Conservation (phyloP, 2,797 vertebrate species). For the Trichosurus vulpecula region DNA sequence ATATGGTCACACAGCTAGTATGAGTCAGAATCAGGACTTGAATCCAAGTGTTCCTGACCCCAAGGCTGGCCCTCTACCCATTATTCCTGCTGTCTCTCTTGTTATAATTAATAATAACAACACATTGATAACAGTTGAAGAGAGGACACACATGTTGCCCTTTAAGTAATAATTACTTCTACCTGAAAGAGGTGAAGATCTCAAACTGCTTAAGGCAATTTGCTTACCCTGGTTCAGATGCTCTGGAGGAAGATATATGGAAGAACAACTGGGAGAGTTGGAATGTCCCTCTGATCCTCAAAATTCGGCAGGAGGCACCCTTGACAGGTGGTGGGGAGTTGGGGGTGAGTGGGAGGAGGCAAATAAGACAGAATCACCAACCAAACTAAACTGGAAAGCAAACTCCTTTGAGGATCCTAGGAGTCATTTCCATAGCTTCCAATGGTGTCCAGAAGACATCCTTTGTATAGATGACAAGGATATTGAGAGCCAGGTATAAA, state of each 20-base stretch:
- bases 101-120: neutral
- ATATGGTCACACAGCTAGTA: neutral
- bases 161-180: neutral
- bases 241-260: neutral
- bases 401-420: neutral
- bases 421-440: neutral
- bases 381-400: neutral
- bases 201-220: neutral
- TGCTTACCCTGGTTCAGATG: neutral
- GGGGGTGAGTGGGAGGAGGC: neutral
- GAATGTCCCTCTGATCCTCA: neutral
- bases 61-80: neutral
- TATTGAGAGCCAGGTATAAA: neutral
- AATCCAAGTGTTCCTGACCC: neutral
- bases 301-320: neutral
- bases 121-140: neutral
- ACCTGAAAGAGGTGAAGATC: neutral
- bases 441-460: neutral
- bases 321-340: neutral
- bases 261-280: neutral
- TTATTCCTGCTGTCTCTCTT: neutral
- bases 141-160: neutral
- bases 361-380: neutral
- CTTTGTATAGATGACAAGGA: neutral
- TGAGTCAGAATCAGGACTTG: neutral